Evolutionary conservation across 2,797 vertebrate genomes (phyloP).

Genomic region (Oreonectes daqikongensis): DNA sequence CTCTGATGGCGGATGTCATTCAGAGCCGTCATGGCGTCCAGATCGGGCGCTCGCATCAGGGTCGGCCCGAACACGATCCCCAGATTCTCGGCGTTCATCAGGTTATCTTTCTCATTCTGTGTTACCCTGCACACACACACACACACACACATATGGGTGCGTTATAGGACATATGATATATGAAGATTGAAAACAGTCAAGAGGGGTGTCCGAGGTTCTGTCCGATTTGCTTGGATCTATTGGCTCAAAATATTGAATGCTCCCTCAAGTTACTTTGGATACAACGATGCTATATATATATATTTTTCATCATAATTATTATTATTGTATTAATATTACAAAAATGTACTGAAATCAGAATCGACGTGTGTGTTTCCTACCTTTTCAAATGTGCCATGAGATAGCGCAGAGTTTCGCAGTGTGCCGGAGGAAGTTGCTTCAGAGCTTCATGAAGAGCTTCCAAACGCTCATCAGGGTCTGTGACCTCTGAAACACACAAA

Average conservation of each 20-base stretch:
- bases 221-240: too few species aligned
- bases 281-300: too few species aligned
- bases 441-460: constrained; percentile 92
- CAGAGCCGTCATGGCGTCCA: constrained; percentile 91
- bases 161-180: too few species aligned
- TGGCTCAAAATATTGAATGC: too few species aligned
- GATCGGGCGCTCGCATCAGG: constrained; percentile 91
- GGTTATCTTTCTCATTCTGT: constrained; percentile 92
- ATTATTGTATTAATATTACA: too few species aligned
- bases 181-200: too few species aligned
- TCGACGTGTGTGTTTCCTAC: constrained; percentile 79
- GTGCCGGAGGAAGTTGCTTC: constrained; percentile 89
- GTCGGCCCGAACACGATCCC: constrained; percentile 97
- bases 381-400: constrained; percentile 98
- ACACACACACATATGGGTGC: not conserved
- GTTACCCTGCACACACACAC: constrained; percentile 82
- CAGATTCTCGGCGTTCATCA: constrained; percentile 98
- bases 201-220: too few species aligned
- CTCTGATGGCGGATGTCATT: constrained; percentile 98
- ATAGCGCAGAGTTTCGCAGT: constrained; percentile 93
- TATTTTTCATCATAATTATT: too few species aligned
- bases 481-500: constrained; percentile 80
- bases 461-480: constrained; percentile 89
- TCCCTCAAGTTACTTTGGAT: too few species aligned
- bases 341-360: too few species aligned